Evolutionary conservation across 2,113 vertebrate genomes (phyloP).

Genomic region (Oplegnathus fasciatus): DNA sequence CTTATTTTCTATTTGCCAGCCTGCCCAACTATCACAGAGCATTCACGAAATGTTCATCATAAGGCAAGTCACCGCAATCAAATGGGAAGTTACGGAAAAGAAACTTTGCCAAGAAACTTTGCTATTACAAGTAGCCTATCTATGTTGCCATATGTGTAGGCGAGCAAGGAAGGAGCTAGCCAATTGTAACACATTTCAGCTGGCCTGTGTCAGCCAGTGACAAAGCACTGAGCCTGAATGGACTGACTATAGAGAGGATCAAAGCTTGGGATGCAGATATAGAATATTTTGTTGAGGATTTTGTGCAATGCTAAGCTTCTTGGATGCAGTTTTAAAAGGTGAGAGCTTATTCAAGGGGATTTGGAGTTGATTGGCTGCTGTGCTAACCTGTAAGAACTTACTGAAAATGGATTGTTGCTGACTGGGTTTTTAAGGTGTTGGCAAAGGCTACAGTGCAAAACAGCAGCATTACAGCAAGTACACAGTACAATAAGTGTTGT

Average conservation of each 20-base stretch:
- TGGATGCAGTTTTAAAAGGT: constrained; percentile 1
- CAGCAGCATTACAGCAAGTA: neutral
- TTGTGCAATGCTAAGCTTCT: neutral
- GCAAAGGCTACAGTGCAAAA: neutral
- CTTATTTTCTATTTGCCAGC: neutral
- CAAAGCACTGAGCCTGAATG: neutral
- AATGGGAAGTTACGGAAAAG: neutral
- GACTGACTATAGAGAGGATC: neutral
- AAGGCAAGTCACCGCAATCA: neutral
- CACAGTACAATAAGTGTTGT: neutral
- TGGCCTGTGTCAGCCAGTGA: neutral
- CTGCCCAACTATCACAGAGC: neutral
- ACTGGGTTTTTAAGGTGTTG: neutral
- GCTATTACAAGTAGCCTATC: neutral
- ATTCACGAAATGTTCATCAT: neutral
- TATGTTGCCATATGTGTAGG: neutral
- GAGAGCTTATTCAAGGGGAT: neutral
- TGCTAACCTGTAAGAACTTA: neutral
- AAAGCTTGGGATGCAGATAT: neutral
- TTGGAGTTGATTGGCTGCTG: neutral
- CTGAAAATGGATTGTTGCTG: neutral
- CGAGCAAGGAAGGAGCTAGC: neutral
- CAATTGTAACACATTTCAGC: neutral
- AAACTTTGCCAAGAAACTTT: constrained; percentile 8
- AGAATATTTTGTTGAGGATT: neutral